Evolutionary conservation across 2,888 invertebrate genomes (phyloP), one percentile per base, ranked within the genome.

Genomic region (Cheilosia variabilis): DNA sequence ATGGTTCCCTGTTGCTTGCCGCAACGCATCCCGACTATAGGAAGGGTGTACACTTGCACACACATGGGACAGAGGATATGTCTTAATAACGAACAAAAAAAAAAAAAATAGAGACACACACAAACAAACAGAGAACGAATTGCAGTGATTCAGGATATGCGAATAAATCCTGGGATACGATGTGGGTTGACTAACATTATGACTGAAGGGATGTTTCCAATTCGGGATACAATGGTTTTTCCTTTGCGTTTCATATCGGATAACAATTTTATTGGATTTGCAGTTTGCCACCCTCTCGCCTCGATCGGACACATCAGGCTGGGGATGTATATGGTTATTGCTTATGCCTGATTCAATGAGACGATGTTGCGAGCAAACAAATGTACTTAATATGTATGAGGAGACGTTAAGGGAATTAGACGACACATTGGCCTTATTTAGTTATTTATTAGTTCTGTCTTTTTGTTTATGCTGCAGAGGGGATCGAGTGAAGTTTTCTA

Each of bases 211-310:
- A 75, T 69, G 55, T 83, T 77, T 63, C 27, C 71, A 65, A 24
- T 53, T 53, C 45, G 57, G 50, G 66, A 45, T 65, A 31, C 50
- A 43, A 58, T 34, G 60, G 66, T 45, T 60, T 73, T 58, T 73
- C 17, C 66, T 62, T 57, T 17, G 66, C 68, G 65, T 72, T 66
- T 72, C 62, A 68, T 86, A 86, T 86, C 81, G 76, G 77, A 86
- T 86, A 86, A 81, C 86, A 81, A 86, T 86, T 86, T 86, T 86
- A 86, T 86, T 81, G 76, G 86, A 86, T 86, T 86, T 86, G 66
- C 66, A 77, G 76, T 77, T 72, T 77, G 47, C 57, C 72, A 72
- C 72, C 62, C 76, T 37, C 62, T 71, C 81, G 58, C 22, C 68
- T 63, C 72, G 52, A 69, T 80, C 63, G 66, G 52, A 57, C 13